These are phyloP conservation scores for Symphodus melops DNA, from an alignment of 2,113 vertebrate species.

Conservation along the genomic window DNA sequence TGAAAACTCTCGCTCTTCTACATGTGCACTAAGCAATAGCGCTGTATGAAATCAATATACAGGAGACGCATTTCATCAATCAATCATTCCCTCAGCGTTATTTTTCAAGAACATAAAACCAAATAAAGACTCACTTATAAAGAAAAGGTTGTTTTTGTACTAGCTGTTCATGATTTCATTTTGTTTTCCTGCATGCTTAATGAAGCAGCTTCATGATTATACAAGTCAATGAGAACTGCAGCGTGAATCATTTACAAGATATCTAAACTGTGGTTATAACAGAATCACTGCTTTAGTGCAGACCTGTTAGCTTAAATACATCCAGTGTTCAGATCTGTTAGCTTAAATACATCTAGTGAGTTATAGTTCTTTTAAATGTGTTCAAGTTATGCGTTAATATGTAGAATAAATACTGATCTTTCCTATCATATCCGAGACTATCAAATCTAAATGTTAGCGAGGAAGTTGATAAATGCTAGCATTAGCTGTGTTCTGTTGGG, in stretches of 20 bases:
- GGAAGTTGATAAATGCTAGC: no score
- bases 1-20: conserved; percentile 35
- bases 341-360: no score
- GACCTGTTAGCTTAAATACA: no score
- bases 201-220: neutral
- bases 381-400: no score
- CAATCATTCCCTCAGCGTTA: conserved; percentile 5
- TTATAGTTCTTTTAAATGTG: no score
- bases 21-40: conserved; percentile 30
- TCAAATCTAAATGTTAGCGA: no score
- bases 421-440: no score
- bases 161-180: neutral
- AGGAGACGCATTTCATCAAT: conserved; percentile 12
- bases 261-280: no score
- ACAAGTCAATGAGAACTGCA: neutral
- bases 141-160: conserved; percentile 3
- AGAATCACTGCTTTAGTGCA: no score
- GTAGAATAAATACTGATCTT: no score
- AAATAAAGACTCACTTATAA: neutral
- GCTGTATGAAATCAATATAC: conserved; percentile 14
- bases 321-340: no score
- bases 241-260: neutral
- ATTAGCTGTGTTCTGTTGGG: no score
- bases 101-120: neutral
- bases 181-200: conserved; percentile 4